Conservation (phyloP, 2,797 vertebrate genomes). For the Micromesistius poutassou region DNA sequence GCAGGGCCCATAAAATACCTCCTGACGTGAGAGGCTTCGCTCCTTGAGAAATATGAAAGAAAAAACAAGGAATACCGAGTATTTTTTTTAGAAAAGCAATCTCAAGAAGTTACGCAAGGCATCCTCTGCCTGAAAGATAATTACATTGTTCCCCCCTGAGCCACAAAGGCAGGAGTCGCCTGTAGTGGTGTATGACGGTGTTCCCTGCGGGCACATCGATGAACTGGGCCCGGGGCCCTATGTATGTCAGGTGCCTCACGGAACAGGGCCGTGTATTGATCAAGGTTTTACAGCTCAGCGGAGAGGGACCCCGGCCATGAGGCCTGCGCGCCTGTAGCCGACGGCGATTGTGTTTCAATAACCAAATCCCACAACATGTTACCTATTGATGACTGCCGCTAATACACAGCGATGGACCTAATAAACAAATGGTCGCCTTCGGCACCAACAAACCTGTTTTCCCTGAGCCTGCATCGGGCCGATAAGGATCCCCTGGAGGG, state of each 20-base stretch:
- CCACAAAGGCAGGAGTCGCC: not conserved
- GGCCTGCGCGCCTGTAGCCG: no score
- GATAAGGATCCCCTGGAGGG: slow-evolving; percentile 32
- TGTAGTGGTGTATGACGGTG: not conserved
- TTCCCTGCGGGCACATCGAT: slow-evolving; percentile 5
- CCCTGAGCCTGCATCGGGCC: slow-evolving; percentile 33
- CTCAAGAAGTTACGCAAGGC: not conserved
- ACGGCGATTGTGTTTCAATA: slow-evolving; percentile 49
- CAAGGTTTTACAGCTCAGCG: slow-evolving; percentile 35
- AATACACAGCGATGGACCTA: slow-evolving; percentile 33
- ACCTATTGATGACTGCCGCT: slow-evolving; percentile 41
- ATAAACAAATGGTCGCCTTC: slow-evolving; percentile 53
- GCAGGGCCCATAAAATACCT: slow-evolving; percentile 34
- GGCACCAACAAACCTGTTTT: slow-evolving; percentile 32
- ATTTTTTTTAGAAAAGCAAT: not conserved
- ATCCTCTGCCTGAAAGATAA: not conserved
- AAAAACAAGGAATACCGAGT: not conserved
- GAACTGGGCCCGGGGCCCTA: slow-evolving; percentile 22
- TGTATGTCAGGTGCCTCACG: slow-evolving; percentile 29
- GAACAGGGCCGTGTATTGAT: slow-evolving; percentile 47
- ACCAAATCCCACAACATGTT: slow-evolving; percentile 47
- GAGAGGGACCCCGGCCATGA: slow-evolving; percentile 34
- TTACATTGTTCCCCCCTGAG: not conserved
- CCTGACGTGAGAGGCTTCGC: slow-evolving; percentile 15
- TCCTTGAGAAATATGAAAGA: slow-evolving; percentile 19